Evolutionary conservation across 2,797 vertebrate species (phyloP).

Genomic region (Eurystomus glaucurus): DNA sequence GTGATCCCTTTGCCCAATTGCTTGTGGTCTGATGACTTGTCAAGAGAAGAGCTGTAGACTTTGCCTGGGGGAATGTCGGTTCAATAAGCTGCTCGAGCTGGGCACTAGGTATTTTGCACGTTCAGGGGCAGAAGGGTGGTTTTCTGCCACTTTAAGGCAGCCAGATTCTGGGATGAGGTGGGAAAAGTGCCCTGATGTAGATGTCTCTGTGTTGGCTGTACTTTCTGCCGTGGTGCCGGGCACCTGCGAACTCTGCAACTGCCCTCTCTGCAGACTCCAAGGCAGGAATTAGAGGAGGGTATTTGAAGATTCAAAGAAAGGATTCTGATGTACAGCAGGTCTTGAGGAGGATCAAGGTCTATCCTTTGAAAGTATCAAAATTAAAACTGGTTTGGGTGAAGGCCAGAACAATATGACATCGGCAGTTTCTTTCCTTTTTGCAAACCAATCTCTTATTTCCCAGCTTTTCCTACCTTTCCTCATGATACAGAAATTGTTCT

Average conservation of each 20-base stretch:
- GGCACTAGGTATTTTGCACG: neutral
- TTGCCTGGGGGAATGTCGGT: neutral
- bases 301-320: neutral
- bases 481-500: neutral
- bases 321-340: neutral
- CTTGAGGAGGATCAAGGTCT: neutral
- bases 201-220: neutral
- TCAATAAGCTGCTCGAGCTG: rapidly evolving
- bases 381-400: neutral
- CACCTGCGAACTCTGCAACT: neutral
- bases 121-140: neutral
- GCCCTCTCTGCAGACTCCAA: neutral
- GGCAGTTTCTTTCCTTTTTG: neutral
- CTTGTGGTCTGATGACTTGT: neutral
- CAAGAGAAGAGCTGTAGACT: neutral
- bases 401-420: neutral
- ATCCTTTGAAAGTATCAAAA: neutral
- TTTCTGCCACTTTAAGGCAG: neutral
- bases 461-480: neutral
- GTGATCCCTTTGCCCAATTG: neutral
- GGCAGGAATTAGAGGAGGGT: neutral
- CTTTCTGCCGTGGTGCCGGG: rapidly evolving
- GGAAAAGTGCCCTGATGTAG: no score
- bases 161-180: neutral
- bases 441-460: neutral